Evolutionary conservation across 2,113 vertebrate genomes (phyloP).

Genomic region (Pithys albifrons): DNA sequence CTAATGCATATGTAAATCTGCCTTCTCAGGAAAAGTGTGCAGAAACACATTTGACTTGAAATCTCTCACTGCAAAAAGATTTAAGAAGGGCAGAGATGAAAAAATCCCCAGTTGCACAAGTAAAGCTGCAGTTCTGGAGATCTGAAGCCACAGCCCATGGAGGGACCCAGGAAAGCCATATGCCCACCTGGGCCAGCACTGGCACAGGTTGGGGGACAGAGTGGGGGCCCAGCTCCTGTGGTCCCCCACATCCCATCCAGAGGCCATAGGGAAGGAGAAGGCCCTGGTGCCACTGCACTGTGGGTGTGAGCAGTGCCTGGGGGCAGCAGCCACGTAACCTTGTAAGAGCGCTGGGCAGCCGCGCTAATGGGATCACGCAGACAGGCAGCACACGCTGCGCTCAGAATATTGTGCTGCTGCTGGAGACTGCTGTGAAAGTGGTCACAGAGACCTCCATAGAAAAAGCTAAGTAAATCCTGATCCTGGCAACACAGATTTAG

Average conservation of each 20-base stretch:
- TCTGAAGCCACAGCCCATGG: neutral
- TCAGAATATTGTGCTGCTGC: neutral
- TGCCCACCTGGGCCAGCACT: fast-evolving
- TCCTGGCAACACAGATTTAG: neutral
- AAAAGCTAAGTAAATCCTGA: neutral
- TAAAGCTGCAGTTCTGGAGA: neutral
- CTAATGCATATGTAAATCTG: constrained; percentile 76
- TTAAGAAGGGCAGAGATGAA: constrained; percentile 43
- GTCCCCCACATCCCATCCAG: neutral
- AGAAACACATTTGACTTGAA: constrained; percentile 69
- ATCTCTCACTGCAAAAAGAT: constrained; percentile 54
- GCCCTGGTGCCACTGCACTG: fast-evolving
- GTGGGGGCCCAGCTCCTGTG: neutral
- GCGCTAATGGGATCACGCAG: neutral
- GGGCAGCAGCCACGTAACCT: neutral
- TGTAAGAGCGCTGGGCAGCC: neutral
- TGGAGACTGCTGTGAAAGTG: fast-evolving
- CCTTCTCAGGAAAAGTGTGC: constrained; percentile 67
- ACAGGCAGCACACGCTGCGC: neutral
- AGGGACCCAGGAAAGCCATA: fast-evolving
- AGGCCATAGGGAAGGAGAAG: neutral
- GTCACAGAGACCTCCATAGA: fast-evolving
- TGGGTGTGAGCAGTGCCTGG: fast-evolving
- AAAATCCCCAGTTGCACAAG: constrained; percentile 16
- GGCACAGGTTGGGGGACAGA: fast-evolving